Base-by-base conservation (phyloP, 35 echinoderm and acorn worm species). In the Lytechinus pictus region DNA sequence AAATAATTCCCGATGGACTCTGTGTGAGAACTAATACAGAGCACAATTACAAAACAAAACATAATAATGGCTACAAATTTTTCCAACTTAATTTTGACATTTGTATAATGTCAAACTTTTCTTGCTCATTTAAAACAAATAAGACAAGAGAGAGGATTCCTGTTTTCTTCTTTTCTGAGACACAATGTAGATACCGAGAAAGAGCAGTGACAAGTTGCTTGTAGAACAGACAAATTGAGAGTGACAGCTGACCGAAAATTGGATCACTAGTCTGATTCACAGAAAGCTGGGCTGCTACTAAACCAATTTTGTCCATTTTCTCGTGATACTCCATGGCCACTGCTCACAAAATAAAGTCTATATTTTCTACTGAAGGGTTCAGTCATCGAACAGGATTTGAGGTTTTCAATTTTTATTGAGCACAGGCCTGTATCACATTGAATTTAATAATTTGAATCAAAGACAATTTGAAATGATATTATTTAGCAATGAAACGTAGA, bases 261-360 rank as follows among this genome's bases (percentile, higher is more conserved):
- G 66, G 66, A 79, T 19, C 66, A 79, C 66, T 79, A 7, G 66
- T 79, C 19, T 79, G 66, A 79, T 19, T 79, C n/a, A 79, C 66
- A 79, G 21, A 79, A 79, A 24, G 21, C 66, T 79, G 66, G 33
- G 66, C 19, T 79, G 16, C 16, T 79, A 24, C 19, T 79, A 79
- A 79, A 79, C 66, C 66, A 79, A 79, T 79, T n/a, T 79, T 79
- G 66, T 79, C 66, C 16, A 79, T 79, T 79, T 79, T 79, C 19
- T 14, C 66, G 7, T 79, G 61, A 71, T 21, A 71, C 61, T 24
- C 14, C 3, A 21, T 71, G 61, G 61, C 61, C 61, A 71, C 19
- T 24, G 19, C 11, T 58, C 56, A 58, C 56, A 0, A 13, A 10
- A 21, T 71, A 71, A 24, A 71, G 14, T 71, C 10, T 21, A 4